Conservation (phyloP, 2,113 vertebrate genomes). For the Equus quagga region DNA sequence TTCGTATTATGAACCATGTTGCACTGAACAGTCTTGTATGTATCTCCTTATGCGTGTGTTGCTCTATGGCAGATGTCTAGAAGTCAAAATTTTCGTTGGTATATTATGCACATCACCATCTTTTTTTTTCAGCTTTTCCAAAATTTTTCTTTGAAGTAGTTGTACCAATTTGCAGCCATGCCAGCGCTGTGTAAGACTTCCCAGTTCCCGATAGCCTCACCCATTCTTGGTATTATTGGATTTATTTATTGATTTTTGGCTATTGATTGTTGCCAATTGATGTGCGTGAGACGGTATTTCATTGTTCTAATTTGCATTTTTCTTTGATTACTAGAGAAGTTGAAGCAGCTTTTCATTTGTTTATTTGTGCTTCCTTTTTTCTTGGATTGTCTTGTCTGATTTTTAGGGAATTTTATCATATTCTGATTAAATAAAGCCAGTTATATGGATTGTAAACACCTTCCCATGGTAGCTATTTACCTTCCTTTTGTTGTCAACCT, state of each 20-base stretch:
- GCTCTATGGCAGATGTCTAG: neutral
- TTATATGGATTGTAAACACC: neutral
- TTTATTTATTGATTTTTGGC: neutral
- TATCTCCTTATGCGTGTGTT: neutral
- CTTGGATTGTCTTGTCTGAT: neutral
- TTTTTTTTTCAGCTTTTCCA: neutral
- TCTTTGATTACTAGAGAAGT: neutral
- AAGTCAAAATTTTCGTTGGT: neutral
- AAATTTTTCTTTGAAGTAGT: neutral
- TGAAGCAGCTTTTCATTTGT: neutral
- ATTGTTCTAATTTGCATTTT: neutral
- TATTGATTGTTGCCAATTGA: neutral
- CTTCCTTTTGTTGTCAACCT: neutral
- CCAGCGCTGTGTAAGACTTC: neutral
- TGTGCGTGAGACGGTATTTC: neutral
- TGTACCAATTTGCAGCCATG: neutral
- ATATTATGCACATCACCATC: neutral
- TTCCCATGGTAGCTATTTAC: neutral
- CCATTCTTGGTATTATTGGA: neutral
- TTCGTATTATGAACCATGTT: neutral
- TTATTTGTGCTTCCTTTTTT: neutral
- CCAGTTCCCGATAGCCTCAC: neutral
- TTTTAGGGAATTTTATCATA: neutral
- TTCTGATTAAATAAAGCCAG: neutral
- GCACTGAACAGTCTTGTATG: rapidly evolving